These are phyloP conservation scores for Leucophora obtusa DNA, from an alignment of 2,888 invertebrate genomes.

Conservation along the genomic window DNA sequence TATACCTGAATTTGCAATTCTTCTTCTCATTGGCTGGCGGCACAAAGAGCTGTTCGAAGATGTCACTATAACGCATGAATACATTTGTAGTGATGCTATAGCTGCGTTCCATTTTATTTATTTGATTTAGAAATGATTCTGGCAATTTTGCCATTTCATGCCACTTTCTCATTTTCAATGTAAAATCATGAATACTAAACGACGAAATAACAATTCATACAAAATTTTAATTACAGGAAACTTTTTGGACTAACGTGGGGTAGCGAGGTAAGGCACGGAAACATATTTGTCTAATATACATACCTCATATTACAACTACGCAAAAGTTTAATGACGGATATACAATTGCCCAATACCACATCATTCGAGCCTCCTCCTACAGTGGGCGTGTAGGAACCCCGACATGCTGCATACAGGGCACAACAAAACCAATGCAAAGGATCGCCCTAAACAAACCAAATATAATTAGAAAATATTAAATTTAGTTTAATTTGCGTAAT, in stretches of 20 bases:
- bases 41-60: constrained; percentile 92
- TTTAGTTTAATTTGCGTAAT: neutral
- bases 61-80: constrained; percentile 93
- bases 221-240: neutral
- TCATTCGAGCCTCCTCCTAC: constrained; percentile 85
- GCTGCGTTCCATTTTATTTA: constrained; percentile 91
- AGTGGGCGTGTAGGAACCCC: constrained; percentile 88
- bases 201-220: constrained; percentile 6
- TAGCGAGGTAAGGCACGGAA: neutral
- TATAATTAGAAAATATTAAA: neutral
- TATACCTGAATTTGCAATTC: constrained; percentile 75
- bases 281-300: neutral
- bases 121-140: constrained; percentile 88
- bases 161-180: constrained; percentile 96
- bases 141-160: constrained; percentile 95
- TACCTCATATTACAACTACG: constrained; percentile 93
- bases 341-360: constrained; percentile 92
- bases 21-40: constrained; percentile 79
- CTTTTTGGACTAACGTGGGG: too few species aligned
- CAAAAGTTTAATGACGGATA: constrained; percentile 93
- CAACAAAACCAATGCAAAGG: constrained; percentile 96
- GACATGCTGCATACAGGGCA: constrained; percentile 93
- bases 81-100: constrained; percentile 96
- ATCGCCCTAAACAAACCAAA: constrained; percentile 85
- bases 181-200: constrained; percentile 92